Base-by-base conservation (phyloP, 1,140 invertebrate genomes). In the Leptopilina boulardi region DNA sequence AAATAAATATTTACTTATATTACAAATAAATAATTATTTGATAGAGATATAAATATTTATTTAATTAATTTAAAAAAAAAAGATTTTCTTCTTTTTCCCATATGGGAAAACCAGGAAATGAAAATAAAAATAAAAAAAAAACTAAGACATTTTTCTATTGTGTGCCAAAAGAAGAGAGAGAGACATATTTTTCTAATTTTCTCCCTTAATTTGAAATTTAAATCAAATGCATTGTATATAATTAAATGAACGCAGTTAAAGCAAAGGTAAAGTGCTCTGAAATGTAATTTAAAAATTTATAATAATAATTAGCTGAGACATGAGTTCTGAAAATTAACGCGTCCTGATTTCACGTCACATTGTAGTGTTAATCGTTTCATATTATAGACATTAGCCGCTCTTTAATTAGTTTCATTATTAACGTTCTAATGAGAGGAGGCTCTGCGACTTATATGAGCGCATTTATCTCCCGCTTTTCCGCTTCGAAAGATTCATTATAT, bases 321-420 rank as follows among this genome's bases (percentile, higher is more conserved):
- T 34, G 26, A 13, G 23, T 66, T 66, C 23, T 66, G 59, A 66
- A 66, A 38, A 30, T 66, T 66, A 66, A 34, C 59, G 23, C 59
- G 59, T 66, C 26, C 59, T 66, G 59, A 66, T 66, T 38, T 30
- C 23, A 66, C 59, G 59, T 23, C 59, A 51, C 47, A 51, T 51
- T 51, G 47, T 51, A 51, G n/a, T n/a, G 47, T 51, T 51, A 51
- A 51, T 51, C 47, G 47, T 18, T 51, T 18, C 47, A 38, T 38
- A 38, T 38, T 38, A 38, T 38, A 38, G 34, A 38, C 51, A 66
- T 66, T 66, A 66, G 59, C 59, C 59, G 59, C 26, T 30, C 26
- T 34, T 66, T 66, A 66, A 66, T 66, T 66, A 66, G 59, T 30
- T 66, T 66, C 26, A 66, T 66, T 34, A 66, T 66, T 66, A 66